Conservation (phyloP, 1,140 invertebrate genomes). For the Saccostrea echinata region DNA sequence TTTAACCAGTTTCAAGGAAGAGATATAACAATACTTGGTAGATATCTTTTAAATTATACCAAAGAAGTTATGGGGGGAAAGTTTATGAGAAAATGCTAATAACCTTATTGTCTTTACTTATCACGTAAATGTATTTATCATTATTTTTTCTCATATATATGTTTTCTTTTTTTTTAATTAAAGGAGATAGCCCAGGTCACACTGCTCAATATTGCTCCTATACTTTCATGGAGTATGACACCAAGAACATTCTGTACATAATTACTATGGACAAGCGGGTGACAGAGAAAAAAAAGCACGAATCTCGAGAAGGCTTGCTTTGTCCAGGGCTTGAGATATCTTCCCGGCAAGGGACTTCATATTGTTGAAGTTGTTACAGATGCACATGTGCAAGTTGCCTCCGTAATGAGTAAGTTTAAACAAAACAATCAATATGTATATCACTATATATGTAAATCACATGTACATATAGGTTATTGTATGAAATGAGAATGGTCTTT, state of each 20-base stretch:
- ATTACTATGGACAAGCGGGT: conserved; percentile 43
- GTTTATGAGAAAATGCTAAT: no score
- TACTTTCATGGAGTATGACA: conserved; percentile 44
- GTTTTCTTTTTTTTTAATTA: neutral
- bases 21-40: no score
- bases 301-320: conserved; percentile 46
- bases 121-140: no score
- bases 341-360: neutral
- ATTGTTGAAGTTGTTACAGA: conserved; percentile 46
- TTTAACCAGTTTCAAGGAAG: neutral
- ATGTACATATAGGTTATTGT: no score
- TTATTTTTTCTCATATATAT: neutral
- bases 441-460: no score
- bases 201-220: conserved; percentile 44
- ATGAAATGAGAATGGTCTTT: no score
- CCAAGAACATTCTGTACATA: no score
- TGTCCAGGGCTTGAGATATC: neutral
- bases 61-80: no score
- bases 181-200: conserved; percentile 47
- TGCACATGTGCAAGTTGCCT: conserved; percentile 37
- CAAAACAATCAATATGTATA: no score
- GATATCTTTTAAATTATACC: no score
- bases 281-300: conserved; percentile 8
- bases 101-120: no score
- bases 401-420: no score